These are phyloP conservation scores for Hippocampus kuda DNA, from an alignment of 2,797 vertebrate species.

Conservation along the genomic window DNA sequence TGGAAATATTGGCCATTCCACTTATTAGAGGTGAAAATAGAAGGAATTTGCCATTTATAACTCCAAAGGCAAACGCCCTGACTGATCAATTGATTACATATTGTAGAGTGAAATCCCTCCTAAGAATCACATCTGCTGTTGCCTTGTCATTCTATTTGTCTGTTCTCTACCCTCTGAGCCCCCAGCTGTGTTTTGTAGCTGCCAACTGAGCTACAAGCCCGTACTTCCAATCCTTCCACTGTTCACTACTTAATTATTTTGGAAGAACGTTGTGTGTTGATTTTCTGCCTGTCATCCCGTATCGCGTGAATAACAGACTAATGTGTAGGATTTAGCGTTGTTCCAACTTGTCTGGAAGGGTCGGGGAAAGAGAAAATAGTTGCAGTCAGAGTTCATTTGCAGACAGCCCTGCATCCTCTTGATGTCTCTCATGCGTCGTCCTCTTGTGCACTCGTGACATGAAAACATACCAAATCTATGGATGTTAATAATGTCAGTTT, in stretches of 20 bases:
- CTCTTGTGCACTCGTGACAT: slow-evolving; percentile 20
- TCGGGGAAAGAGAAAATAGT: slow-evolving; percentile 12
- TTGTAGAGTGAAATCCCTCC: neutral
- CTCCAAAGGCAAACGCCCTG: neutral
- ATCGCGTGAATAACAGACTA: slow-evolving; percentile 49
- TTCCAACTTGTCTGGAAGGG: slow-evolving; percentile 52
- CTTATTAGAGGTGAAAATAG: neutral
- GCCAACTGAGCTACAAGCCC: slow-evolving; percentile 33
- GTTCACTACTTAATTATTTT: slow-evolving; percentile 61
- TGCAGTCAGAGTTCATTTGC: slow-evolving; percentile 38
- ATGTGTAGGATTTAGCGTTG: slow-evolving; percentile 51
- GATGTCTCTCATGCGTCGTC: slow-evolving; percentile 11
- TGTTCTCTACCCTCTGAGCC: slow-evolving; percentile 18
- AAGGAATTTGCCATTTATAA: neutral
- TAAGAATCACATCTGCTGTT: slow-evolving; percentile 43
- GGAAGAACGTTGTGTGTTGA: slow-evolving; percentile 57
- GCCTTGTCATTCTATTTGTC: slow-evolving; percentile 53
- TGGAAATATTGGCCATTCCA: neutral
- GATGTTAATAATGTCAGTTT: neutral
- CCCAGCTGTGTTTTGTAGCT: slow-evolving; percentile 26
- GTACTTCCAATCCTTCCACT: slow-evolving; percentile 20
- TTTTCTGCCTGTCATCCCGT: slow-evolving; percentile 54
- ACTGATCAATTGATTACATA: neutral
- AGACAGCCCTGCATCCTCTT: slow-evolving; percentile 29
- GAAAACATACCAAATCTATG: neutral